Base-by-base conservation (phyloP, 2,113 vertebrate genomes). In the Lampris megalopsis region DNA sequence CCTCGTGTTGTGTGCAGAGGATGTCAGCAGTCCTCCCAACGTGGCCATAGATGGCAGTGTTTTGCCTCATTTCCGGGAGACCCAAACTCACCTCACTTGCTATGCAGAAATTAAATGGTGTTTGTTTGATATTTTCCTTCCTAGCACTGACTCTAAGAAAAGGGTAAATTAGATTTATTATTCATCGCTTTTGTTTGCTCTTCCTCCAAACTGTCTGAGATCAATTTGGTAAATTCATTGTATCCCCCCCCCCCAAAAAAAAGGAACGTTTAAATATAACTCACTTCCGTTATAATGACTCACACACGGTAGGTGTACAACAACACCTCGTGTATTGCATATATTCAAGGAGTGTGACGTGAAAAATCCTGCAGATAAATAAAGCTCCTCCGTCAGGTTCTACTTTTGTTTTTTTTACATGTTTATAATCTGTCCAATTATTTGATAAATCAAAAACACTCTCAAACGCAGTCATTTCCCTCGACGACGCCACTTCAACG, bases 41-140 rank as follows among this genome's bases (percentile, higher is more conserved):
- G 75, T 79, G 87, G 96, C 97, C 95, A 96, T 97, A 98, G 96
- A 95, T 97, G 96, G 97, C 96, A 95, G 95, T 95, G 91, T 97
- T 94, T 94, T 94, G 92, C 96, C 95, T 94, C 79, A 79, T 86
- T 94, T 82, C 88, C 92, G 86, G 80, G 77, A 81, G 86, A 82
- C 76, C 64, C 71, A 66, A 24, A 24, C 69, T 81, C 81, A 80
- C 73, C 81, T 77, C 74, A 75, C 62, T 52, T 81, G 75, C 82
- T 79, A 4, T 79, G 83, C 76, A 71, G 66, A 86, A 68, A 79
- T 78, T 11, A 49, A 65, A 63, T 63, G 69, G 36, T 63, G 43
- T 62, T 75, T 81, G 52, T 74, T 54, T 71, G 47, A 13, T 68
- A 76, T 63, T 62, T 71, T 63, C 68, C 49, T 45, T 54, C 7